A percentile compares a stretch with the other conserved stretches of the same genome.
Conservation (phyloP, 2,797 vertebrate genomes). For the Chaetophractus vellerosus region DNA sequence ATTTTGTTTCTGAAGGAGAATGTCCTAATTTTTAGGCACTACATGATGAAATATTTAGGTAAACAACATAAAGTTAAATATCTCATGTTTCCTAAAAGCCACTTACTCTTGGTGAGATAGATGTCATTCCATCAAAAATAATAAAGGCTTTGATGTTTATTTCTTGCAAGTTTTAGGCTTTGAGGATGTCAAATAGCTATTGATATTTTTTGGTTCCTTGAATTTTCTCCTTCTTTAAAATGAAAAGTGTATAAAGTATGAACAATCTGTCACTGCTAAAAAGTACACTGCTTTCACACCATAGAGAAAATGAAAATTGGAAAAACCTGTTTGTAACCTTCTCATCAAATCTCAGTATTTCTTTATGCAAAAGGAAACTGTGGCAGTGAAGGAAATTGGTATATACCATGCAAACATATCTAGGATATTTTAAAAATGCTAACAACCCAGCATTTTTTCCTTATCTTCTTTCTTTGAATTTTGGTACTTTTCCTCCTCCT, state of each 20-base stretch:
- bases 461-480: background rate
- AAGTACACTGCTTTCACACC: slow-evolving; percentile 41
- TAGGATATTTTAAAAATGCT: background rate
- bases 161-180: slow-evolving; percentile 68
- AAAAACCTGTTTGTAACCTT: slow-evolving; percentile 38
- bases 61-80: slow-evolving; percentile 45
- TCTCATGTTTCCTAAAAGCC: background rate
- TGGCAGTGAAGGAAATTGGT: background rate
- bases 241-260: slow-evolving; percentile 64
- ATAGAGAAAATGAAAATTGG: slow-evolving; percentile 40
- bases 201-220: slow-evolving; percentile 67
- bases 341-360: slow-evolving; percentile 52
- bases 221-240: slow-evolving; percentile 75
- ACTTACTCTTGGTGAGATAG: slow-evolving; percentile 38
- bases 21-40: background rate
- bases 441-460: background rate
- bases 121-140: slow-evolving; percentile 67
- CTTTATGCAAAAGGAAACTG: slow-evolving; percentile 47
- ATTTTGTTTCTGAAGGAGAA: slow-evolving; percentile 4
- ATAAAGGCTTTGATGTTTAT: slow-evolving; percentile 72
- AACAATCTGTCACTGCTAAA: slow-evolving; percentile 66
- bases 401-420: background rate
- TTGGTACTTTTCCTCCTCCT: background rate
- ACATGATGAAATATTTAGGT: background rate
- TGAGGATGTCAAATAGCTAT: slow-evolving; percentile 66